These are phyloP conservation scores for Petrocephalus microphthalmus DNA, from an alignment of 2,113 vertebrate species.

Conservation along the genomic window DNA sequence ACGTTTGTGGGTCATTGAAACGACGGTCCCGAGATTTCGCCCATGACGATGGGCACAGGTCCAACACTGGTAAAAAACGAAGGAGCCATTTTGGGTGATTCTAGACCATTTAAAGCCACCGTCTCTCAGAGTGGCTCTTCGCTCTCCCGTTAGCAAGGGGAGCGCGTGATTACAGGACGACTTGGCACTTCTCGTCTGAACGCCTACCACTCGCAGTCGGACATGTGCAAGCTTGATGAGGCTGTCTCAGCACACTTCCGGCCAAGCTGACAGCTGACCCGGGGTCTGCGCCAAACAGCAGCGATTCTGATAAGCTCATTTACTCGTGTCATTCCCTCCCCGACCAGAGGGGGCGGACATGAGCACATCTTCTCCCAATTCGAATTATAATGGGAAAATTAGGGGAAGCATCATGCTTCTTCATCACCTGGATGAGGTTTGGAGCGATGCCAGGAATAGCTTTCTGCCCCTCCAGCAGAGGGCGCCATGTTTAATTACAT, in stretches of 20 bases:
- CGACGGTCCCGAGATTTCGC: not conserved
- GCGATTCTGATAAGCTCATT: not conserved
- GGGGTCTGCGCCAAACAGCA: not conserved
- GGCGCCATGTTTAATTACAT: not conserved
- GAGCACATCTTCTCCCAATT: not conserved
- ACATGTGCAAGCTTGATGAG: not conserved
- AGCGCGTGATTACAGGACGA: not conserved
- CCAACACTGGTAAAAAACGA: not conserved
- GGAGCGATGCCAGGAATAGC: too few relatives aligned
- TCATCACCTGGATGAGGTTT: too few relatives aligned
- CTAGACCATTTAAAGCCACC: not conserved
- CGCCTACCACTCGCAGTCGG: not conserved
- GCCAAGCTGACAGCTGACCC: not conserved
- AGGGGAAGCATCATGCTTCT: too few relatives aligned
- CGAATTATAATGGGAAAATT: not conserved
- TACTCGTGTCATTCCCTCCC: not conserved
- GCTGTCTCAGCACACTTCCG: not conserved
- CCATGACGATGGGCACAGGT: not conserved
- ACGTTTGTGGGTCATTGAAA: not conserved
- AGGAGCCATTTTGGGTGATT: not conserved
- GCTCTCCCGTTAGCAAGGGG: not conserved
- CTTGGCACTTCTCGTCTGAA: not conserved
- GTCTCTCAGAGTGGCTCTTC: too few relatives aligned
- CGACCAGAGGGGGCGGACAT: not conserved
- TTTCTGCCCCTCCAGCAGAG: too few relatives aligned